A percentile compares a stretch with the other conserved stretches of the same genome.
Conservation (phyloP, 2,888 invertebrate species). For the Oasisia sp. region DNA sequence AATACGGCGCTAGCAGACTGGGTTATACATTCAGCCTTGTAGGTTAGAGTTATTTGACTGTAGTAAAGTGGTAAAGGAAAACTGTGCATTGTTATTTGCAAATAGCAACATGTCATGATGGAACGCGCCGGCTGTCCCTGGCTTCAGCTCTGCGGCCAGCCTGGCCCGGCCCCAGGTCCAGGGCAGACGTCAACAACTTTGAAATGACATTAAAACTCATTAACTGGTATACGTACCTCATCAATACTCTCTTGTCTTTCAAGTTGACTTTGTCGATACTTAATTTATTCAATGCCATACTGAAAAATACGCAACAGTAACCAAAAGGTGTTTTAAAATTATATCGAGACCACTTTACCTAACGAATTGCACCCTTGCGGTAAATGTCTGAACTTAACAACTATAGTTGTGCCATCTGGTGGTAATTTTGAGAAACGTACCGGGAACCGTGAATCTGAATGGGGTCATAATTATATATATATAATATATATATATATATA, state of each 20-base stretch:
- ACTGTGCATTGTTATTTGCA: not conserved
- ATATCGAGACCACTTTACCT: not conserved
- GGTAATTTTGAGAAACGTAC: not conserved
- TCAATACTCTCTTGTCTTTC: constrained; percentile 88
- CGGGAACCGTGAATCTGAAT: not conserved
- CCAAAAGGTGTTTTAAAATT: not conserved
- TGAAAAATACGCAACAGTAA: not conserved
- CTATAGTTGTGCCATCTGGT: not conserved
- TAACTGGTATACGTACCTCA: constrained; percentile 76
- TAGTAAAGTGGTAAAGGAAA: not conserved
- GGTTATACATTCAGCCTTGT: not conserved
- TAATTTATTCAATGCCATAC: constrained; percentile 78
- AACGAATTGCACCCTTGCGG: not conserved
- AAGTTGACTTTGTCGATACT: constrained; percentile 89
- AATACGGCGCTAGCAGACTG: not conserved
- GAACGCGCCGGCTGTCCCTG: not conserved
- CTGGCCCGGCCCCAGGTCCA: no score
- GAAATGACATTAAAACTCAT: not conserved
- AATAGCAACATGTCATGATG: not conserved
- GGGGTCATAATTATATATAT: not conserved
- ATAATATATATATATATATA: not conserved
- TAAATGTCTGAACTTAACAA: not conserved
- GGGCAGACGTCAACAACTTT: not conserved
- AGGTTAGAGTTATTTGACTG: not conserved
- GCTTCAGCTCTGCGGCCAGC: no score